phyloP scores from a whole-genome alignment of 92 coral and sea anemone genomes.

The Phenganax stokvisi region DNA sequence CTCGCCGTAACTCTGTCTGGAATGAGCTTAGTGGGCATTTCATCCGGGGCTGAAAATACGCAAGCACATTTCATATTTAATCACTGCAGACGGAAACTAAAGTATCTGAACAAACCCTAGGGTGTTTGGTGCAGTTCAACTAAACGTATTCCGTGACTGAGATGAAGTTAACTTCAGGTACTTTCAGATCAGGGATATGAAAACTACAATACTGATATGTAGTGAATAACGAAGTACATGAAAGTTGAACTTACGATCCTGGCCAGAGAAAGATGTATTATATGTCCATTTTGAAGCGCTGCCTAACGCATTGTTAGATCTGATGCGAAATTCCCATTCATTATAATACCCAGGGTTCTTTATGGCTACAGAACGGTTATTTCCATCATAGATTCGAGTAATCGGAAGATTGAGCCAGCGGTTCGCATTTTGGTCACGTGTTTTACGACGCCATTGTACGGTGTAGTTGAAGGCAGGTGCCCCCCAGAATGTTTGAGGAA shows the following conservation, averaged over 20 bases:
- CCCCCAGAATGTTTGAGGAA: slow-evolving; percentile 23
- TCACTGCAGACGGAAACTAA: too few relatives aligned
- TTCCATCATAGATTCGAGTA: slow-evolving; percentile 12
- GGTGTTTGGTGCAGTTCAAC: too few relatives aligned
- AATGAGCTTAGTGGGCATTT: neutral
- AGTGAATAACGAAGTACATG: neutral
- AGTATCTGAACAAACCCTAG: too few relatives aligned
- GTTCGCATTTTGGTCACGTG: neutral
- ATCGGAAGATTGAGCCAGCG: neutral
- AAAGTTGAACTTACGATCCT: neutral
- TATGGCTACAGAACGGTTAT: slow-evolving; percentile 2
- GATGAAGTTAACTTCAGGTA: too few relatives aligned
- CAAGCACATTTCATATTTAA: neutral
- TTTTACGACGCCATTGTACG: slow-evolving; percentile 23
- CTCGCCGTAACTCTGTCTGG: slow-evolving; percentile 13
- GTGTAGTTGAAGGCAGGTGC: slow-evolving; percentile 23
- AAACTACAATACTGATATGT: neutral
- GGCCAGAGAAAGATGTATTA: slow-evolving; percentile 8
- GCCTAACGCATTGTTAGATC: slow-evolving; percentile 13
- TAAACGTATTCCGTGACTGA: too few relatives aligned
- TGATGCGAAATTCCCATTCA: slow-evolving; percentile 30
- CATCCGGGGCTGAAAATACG: slow-evolving; percentile 13
- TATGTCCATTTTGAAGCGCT: slow-evolving; percentile 4
- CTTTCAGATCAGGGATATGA: too few relatives aligned
- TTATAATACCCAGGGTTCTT: slow-evolving; percentile 24